A percentile compares a stretch with the other conserved stretches of the same genome.
Evolutionary conservation across 2,113 vertebrate genomes (phyloP).

Genomic region (Amblyopsis rosae): DNA sequence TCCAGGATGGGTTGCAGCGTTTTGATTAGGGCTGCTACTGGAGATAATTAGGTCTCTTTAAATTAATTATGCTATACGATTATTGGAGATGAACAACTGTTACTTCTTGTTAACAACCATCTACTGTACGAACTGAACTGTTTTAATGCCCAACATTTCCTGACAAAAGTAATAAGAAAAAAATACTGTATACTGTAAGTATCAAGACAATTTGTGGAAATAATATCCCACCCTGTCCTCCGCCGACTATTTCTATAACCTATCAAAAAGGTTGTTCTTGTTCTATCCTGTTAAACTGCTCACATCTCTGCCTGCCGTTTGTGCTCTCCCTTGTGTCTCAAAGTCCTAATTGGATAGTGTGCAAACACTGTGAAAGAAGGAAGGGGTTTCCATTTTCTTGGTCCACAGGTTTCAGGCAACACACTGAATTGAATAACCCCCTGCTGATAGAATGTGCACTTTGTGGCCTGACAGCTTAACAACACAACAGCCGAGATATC

Average conservation of each 20-base stretch:
- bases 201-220: not conserved
- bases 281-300: slow-evolving; percentile 27
- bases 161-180: too few relatives aligned
- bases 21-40: not conserved
- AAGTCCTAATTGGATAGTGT: slow-evolving; percentile 60
- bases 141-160: too few relatives aligned
- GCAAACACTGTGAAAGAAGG: slow-evolving; percentile 41
- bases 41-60: not conserved
- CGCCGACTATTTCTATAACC: slow-evolving; percentile 18
- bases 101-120: too few relatives aligned
- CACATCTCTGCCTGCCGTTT: slow-evolving; percentile 36
- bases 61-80: not conserved
- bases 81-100: too few relatives aligned
- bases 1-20: not conserved
- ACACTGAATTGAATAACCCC: slow-evolving; percentile 54
- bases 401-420: slow-evolving; percentile 45
- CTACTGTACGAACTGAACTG: too few relatives aligned
- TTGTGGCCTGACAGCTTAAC: slow-evolving; percentile 49
- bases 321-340: slow-evolving; percentile 41
- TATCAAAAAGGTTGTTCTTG: slow-evolving; percentile 1
- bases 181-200: not conserved
- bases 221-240: not conserved
- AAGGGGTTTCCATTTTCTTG: slow-evolving; percentile 54
- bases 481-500: slow-evolving; percentile 46
- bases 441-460: slow-evolving; percentile 61